Evolutionary conservation across 2,888 invertebrate species (phyloP), one percentile per base, ranked within the genome.

Genomic region (Oscheius sp.): DNA sequence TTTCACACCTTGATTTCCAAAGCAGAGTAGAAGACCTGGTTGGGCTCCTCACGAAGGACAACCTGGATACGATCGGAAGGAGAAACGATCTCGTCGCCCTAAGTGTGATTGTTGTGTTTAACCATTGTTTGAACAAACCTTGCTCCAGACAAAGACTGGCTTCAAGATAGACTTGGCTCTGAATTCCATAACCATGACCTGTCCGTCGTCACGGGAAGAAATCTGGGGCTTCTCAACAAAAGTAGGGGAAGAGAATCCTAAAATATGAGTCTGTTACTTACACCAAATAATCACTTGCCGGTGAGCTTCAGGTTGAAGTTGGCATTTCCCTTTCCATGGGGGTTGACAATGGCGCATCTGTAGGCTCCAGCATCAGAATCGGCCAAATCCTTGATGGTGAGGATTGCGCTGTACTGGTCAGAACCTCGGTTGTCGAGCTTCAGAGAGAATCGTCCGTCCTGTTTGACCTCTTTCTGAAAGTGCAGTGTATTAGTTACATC

Each of bases 221-320:
- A 99, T 99, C 91, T 95, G 94, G 84, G 99, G 99, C 92, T 98
- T 98, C 92, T 96, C 96, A 90, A 96, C 93, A 90, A 99, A 98
- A 42, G 95, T 95, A 76, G 98, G 98, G 55, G 89, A 89, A 50
- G 84, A 84, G 87, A 89, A 89, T 73, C 88, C 87, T 87, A 66
- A 70, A 76, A 51, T 13, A 29, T 32, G 7, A 7, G 2, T 62
- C 11, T 13, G 10, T 32, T 21, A 21, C 32, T 60, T 42, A 21
- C 33, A 51, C 9, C 21, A 13, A 32, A 33, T 11, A 4, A 9
- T 9, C 3, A 66, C 13, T 33, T 37, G 84, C 88, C 89, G 48
- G 89, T 89, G 42, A 89, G 84, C 76, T 89, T 89, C 51, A 89
- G 80, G 83, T 89, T 89, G 85, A 89, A 89, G 85, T 89, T 89